A percentile compares a stretch with the other conserved stretches of the same genome.
Evolutionary conservation across 1,140 invertebrate genomes (phyloP).

Genomic region (Hyles vespertilio): DNA sequence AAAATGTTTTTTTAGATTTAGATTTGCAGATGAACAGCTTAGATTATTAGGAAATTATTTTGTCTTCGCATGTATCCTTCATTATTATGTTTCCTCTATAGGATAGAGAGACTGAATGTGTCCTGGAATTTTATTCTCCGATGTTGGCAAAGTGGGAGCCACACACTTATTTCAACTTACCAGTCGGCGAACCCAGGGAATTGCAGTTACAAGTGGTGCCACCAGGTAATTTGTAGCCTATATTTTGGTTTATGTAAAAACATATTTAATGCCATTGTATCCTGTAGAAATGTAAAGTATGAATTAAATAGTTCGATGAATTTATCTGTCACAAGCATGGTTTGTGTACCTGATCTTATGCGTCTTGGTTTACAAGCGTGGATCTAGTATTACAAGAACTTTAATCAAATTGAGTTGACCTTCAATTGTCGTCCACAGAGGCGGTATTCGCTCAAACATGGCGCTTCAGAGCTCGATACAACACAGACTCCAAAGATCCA

Average conservation of each 20-base stretch:
- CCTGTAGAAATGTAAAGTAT: no score
- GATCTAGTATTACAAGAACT: no score
- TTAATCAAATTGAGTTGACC: no score
- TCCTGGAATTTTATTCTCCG: constrained; percentile 43
- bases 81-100: constrained; percentile 13
- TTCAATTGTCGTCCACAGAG: constrained; percentile 26
- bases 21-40: no score
- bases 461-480: constrained; percentile 37
- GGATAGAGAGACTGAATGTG: constrained; percentile 47
- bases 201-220: constrained; percentile 23
- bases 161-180: constrained; percentile 47
- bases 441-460: constrained; percentile 48
- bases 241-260: neutral
- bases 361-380: no score
- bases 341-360: no score
- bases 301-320: no score
- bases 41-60: no score
- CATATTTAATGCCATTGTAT: no score
- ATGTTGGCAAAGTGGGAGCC: constrained; percentile 43
- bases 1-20: no score
- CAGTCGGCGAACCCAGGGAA: constrained; percentile 39
- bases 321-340: no score
- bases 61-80: no score
- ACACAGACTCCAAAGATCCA: constrained; percentile 6
- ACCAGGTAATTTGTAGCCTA: constrained; percentile 26